phyloP scores from a whole-genome alignment of 2,113 vertebrate species.

The Lichenostomus cassidix region DNA sequence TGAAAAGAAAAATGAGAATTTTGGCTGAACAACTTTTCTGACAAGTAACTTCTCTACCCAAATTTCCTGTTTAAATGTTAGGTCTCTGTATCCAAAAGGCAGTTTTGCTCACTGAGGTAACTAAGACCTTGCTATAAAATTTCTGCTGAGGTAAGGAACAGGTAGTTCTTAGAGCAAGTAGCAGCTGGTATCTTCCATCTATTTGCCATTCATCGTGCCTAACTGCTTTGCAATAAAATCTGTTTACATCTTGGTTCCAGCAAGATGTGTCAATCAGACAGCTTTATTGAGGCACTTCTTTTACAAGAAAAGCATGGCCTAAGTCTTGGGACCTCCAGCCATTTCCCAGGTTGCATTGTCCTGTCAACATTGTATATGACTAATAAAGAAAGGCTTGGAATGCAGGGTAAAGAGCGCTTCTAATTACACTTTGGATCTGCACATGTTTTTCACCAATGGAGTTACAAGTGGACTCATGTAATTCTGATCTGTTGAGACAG shows the following conservation, averaged over 20 bases:
- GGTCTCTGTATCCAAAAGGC: background rate
- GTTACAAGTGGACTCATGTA: background rate
- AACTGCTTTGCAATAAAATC: background rate
- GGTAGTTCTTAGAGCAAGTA: background rate
- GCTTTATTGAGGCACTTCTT: background rate
- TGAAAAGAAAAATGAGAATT: background rate
- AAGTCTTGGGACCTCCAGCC: background rate
- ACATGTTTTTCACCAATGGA: background rate
- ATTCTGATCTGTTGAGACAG: background rate
- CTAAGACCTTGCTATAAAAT: background rate
- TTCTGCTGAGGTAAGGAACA: background rate
- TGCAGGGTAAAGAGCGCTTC: background rate
- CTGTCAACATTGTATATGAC: conserved; percentile 6
- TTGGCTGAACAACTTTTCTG: background rate
- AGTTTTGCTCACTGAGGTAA: background rate
- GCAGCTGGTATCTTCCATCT: background rate
- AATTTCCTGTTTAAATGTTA: background rate
- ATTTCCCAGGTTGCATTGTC: background rate
- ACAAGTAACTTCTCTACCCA: background rate
- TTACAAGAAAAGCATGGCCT: background rate
- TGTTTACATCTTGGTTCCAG: background rate
- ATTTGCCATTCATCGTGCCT: background rate
- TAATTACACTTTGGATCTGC: conserved; percentile 29
- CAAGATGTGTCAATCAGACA: background rate
- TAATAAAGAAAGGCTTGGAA: conserved; percentile 33